Conservation (phyloP, 92 coral and sea anemone genomes). For the Heteractis magnifica region DNA sequence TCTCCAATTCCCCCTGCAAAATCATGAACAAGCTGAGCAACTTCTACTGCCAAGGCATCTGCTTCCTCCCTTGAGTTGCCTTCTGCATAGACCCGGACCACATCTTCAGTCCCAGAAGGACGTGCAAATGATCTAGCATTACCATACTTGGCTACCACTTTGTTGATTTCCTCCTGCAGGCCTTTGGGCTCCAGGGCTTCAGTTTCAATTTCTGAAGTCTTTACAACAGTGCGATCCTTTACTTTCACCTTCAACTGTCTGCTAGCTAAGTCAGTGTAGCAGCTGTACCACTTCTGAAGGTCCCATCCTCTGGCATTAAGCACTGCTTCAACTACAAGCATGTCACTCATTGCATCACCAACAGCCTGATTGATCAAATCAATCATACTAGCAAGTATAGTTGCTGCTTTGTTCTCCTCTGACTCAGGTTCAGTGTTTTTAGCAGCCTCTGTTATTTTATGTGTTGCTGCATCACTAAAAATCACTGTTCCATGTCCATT, state of each 20-base stretch:
- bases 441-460: constrained; percentile 56
- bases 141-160: constrained; percentile 52
- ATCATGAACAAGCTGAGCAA: constrained; percentile 79
- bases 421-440: constrained; percentile 42
- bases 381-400: constrained; percentile 66
- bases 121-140: constrained; percentile 94
- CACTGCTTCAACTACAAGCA: constrained; percentile 90
- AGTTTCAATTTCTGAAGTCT: constrained; percentile 82
- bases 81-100: constrained; percentile 98
- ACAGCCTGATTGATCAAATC: constrained; percentile 91
- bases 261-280: constrained; percentile 83
- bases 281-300: constrained; percentile 67
- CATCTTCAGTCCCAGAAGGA: constrained; percentile 99
- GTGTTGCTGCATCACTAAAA: constrained; percentile 64
- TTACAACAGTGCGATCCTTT: constrained; percentile 83
- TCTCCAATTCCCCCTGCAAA: constrained; percentile 93
- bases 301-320: constrained; percentile 81
- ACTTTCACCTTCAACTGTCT: constrained; percentile 89
- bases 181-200: constrained; percentile 79
- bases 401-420: constrained; percentile 63
- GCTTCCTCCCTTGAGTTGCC: constrained; percentile 75
- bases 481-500: constrained; percentile 96
- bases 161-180: constrained; percentile 82
- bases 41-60: constrained; percentile 84
- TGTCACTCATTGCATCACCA: constrained; percentile 96